These are phyloP conservation scores for Neelides sp. DNA, from an alignment of 1,140 invertebrate species.

Conservation along the genomic window DNA sequence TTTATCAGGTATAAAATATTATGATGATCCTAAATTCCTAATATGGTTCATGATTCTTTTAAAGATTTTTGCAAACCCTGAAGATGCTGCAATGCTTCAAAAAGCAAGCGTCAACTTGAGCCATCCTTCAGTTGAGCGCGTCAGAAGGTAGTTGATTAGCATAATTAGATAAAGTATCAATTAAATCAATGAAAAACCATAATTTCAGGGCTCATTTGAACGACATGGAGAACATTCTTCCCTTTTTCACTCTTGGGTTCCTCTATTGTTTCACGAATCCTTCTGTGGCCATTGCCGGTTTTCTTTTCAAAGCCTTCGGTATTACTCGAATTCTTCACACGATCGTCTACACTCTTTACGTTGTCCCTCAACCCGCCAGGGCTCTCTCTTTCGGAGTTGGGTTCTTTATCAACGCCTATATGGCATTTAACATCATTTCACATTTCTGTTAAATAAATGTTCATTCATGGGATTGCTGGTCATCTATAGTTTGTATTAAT, in stretches of 20 bases:
- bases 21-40: neutral
- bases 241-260: conserved; percentile 47
- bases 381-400: conserved; percentile 42
- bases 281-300: conserved; percentile 38
- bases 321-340: conserved; percentile 46
- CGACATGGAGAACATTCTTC: conserved; percentile 53
- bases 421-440: conserved; percentile 35
- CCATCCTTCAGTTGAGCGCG: conserved; percentile 46
- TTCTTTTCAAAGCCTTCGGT: conserved; percentile 46
- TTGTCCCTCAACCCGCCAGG: conserved; percentile 45
- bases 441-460: conserved; percentile 6
- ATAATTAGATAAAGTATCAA: neutral
- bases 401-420: conserved; percentile 39
- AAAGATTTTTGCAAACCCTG: conserved; percentile 47
- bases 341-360: conserved; percentile 43
- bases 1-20: neutral
- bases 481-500: no score
- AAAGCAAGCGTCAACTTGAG: conserved; percentile 39
- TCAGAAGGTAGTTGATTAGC: conserved; percentile 35
- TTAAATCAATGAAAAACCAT: neutral
- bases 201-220: conserved; percentile 50
- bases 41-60: conserved; percentile 17
- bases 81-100: conserved; percentile 39
- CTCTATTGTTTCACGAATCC: conserved; percentile 49
- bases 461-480: neutral